Percentiles rank a stretch among this genome's conserved stretches.
Evolutionary conservation across 2,888 invertebrate species (phyloP).

Genomic region (Orchesella flavescens): DNA sequence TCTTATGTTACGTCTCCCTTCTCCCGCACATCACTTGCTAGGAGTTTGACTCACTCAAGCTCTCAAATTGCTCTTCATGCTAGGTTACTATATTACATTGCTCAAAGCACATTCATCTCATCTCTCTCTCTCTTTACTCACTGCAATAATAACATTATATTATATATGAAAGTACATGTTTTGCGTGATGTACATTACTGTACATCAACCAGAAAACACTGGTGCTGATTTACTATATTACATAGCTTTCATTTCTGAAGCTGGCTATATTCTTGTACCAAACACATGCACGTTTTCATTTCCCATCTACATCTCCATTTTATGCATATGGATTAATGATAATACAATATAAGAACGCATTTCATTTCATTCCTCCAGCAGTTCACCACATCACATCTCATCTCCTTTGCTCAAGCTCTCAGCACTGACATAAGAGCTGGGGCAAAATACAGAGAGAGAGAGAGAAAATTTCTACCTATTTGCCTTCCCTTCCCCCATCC

Average conservation of each 20-base stretch:
- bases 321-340: slow-evolving; percentile 50
- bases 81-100: neutral
- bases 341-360: slow-evolving; percentile 46
- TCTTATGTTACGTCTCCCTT: slow-evolving; percentile 37
- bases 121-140: neutral
- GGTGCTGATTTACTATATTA: too few relatives aligned
- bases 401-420: neutral
- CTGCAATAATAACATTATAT: too few relatives aligned
- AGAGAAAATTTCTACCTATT: neutral
- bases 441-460: neutral
- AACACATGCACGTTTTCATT: too few relatives aligned
- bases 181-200: too few relatives aligned
- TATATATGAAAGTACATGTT: too few relatives aligned
- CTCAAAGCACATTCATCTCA: neutral
- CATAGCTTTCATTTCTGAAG: too few relatives aligned
- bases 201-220: too few relatives aligned
- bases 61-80: slow-evolving; percentile 33
- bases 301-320: slow-evolving; percentile 31
- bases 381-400: slow-evolving; percentile 10
- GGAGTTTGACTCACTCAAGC: slow-evolving; percentile 12
- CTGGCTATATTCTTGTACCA: too few relatives aligned
- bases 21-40: slow-evolving; percentile 12
- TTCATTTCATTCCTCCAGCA: slow-evolving; percentile 47
- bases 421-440: neutral
- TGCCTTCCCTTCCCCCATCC: neutral